A percentile compares a stretch with the other conserved stretches of the same genome.
phyloP scores from a whole-genome alignment of 2,888 invertebrate genomes.

The Andricus quercusramuli region DNA sequence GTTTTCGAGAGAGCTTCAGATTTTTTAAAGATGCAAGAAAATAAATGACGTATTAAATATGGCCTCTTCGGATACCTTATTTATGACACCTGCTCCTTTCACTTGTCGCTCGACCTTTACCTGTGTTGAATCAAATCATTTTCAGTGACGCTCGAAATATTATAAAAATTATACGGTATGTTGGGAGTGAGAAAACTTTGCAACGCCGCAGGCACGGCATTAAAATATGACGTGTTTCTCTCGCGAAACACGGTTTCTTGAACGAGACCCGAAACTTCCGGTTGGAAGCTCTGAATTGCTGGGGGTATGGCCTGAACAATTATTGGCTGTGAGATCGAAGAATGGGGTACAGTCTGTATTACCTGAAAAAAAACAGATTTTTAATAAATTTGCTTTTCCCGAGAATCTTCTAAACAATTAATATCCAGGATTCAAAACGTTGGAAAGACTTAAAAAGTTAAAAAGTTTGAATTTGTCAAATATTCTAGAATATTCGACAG shows the following conservation, averaged over 20 bases:
- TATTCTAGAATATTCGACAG: too few species aligned
- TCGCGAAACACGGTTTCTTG: constrained; percentile 70
- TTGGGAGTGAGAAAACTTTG: constrained; percentile 72
- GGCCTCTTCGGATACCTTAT: constrained; percentile 14
- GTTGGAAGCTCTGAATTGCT: constrained; percentile 68
- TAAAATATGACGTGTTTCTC: constrained; percentile 69
- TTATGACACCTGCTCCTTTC: constrained; percentile 18
- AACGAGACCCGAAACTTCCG: constrained; percentile 60
- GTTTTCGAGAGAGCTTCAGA: not conserved
- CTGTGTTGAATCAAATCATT: constrained; percentile 70
- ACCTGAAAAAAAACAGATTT: constrained; percentile 59
- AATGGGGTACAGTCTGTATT: constrained; percentile 70
- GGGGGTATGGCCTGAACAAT: constrained; percentile 71
- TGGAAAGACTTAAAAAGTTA: too few species aligned
- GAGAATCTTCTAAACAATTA: too few species aligned
- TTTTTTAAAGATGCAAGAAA: constrained; percentile 6
- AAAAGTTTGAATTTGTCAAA: too few species aligned
- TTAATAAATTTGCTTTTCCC: too few species aligned
- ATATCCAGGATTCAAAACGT: too few species aligned
- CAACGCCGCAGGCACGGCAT: constrained; percentile 67
- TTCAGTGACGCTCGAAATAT: constrained; percentile 71
- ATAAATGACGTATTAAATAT: constrained; percentile 29
- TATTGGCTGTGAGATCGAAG: constrained; percentile 70
- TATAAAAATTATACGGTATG: constrained; percentile 76
- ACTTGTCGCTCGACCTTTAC: constrained; percentile 57